Conservation (phyloP, 2,888 invertebrate genomes). For the Phoenoteleia sp. region DNA sequence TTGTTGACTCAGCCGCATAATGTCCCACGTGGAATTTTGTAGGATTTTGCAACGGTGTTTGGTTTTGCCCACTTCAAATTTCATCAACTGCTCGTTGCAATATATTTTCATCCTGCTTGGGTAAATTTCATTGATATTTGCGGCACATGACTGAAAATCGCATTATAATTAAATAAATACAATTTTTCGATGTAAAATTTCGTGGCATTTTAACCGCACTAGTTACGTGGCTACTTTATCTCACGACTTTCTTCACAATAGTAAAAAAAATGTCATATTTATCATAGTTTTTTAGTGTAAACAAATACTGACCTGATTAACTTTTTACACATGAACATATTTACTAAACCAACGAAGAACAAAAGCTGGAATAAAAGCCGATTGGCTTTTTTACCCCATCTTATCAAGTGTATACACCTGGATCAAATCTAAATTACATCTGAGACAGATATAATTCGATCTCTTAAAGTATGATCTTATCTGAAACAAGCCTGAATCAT, state of each 20-base stretch:
- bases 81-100: conserved; percentile 13
- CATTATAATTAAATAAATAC: conserved; percentile 4
- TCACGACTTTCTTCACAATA: not conserved
- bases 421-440: no score
- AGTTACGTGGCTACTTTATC: conserved; percentile 18
- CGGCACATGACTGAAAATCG: conserved; percentile 5
- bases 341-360: no score
- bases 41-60: not conserved
- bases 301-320: no score
- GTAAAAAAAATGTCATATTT: no score
- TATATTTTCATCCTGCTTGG: conserved; percentile 26
- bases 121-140: conserved; percentile 1
- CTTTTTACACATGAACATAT: no score
- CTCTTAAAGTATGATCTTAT: no score
- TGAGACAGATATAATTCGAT: no score
- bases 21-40: not conserved
- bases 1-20: conserved; percentile 5
- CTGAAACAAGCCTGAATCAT: no score
- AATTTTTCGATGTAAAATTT: not conserved
- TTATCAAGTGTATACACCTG: no score
- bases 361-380: no score
- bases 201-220: not conserved
- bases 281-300: no score
- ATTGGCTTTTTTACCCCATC: no score
- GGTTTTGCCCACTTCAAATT: conserved; percentile 3